Conservation (phyloP, 2,888 invertebrate species). For the Polymixis lichenea region DNA sequence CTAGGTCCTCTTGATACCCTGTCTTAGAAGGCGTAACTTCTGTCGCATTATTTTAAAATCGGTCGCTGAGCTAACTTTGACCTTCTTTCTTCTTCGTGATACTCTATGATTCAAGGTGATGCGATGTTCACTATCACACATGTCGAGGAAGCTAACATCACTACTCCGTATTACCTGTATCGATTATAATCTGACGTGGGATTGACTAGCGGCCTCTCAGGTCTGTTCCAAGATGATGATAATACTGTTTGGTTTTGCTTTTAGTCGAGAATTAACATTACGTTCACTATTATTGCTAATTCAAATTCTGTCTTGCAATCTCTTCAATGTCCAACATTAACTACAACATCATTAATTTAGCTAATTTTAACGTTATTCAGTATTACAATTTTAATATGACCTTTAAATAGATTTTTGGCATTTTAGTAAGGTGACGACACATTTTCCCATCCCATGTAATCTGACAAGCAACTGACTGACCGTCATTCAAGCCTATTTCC, state of each 20-base stretch:
- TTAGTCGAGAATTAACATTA: too few species aligned
- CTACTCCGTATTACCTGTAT: background rate
- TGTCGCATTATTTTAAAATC: background rate
- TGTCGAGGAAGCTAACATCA: background rate
- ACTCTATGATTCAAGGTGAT: background rate
- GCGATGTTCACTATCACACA: background rate
- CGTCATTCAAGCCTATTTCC: background rate
- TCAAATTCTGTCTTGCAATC: background rate
- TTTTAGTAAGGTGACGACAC: conserved; percentile 1
- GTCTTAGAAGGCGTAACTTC: too few species aligned
- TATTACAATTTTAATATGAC: background rate
- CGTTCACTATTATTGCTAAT: background rate
- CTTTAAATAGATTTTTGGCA: background rate
- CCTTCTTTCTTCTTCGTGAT: background rate
- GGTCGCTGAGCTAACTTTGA: background rate
- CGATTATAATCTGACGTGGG: background rate
- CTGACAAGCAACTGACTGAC: background rate
- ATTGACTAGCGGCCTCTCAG: background rate
- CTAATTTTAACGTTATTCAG: background rate
- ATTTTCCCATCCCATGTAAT: background rate
- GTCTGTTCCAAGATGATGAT: background rate
- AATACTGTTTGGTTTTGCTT: background rate
- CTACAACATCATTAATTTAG: background rate
- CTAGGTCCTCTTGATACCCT: background rate
- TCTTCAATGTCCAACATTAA: background rate